A percentile compares a stretch with the other conserved stretches of the same genome.
phyloP scores from a whole-genome alignment of 1,140 invertebrate species.

The Cephus cinctus region DNA sequence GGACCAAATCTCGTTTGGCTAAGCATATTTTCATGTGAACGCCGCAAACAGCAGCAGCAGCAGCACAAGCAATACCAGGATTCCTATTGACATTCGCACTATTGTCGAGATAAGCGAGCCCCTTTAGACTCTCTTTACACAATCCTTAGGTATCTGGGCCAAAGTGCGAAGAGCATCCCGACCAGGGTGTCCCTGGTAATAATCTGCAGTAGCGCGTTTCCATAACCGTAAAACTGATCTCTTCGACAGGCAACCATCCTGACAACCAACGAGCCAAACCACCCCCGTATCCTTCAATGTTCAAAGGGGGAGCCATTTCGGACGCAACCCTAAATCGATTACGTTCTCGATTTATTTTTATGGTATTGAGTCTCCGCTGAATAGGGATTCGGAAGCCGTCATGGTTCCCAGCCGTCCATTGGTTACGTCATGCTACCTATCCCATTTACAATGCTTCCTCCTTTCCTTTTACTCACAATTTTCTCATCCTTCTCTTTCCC shows the following conservation, averaged over 20 bases:
- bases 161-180: conserved; percentile 2
- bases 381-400: too few relatives aligned
- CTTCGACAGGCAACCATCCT: too few relatives aligned
- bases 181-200: conserved; percentile 19
- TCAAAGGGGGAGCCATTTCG: too few relatives aligned
- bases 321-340: conserved; percentile 31
- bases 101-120: background rate
- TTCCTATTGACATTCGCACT: background rate
- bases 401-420: too few relatives aligned
- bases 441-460: too few relatives aligned
- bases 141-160: background rate
- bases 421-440: too few relatives aligned
- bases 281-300: too few relatives aligned
- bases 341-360: conserved; percentile 34
- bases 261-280: too few relatives aligned
- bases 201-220: conserved; percentile 8
- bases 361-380: conserved; percentile 13
- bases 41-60: background rate
- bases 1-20: conserved; percentile 27
- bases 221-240: background rate
- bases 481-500: too few relatives aligned
- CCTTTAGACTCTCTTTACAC: background rate
- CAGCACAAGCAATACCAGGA: background rate
- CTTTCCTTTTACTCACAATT: too few relatives aligned
- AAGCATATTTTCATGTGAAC: conserved; percentile 30